Evolutionary conservation across 2,113 vertebrate genomes (phyloP), one percentile per base, ranked within the genome.

Genomic region (Coptodon rendalli): DNA sequence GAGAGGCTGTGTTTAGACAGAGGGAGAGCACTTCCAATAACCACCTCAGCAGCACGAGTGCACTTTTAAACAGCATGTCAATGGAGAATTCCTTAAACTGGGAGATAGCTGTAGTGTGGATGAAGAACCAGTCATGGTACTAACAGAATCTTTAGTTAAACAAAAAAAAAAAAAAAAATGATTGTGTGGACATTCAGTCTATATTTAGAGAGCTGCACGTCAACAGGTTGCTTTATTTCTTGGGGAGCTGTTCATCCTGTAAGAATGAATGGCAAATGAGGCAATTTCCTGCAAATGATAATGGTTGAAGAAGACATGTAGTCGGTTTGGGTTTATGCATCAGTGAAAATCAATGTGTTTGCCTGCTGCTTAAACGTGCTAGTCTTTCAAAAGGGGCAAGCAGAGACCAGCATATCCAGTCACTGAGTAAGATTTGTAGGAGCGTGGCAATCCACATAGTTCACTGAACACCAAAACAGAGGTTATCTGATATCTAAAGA

Each of bases 1-100:
- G 81, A 27, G 86, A 80, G 45, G 53, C 36, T 11, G 80, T 95
- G 93, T 94, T 93, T 94, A 91, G 83, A 94, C 83, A 89, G 53
- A 3, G 6, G 19, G 52, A 34, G 83, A 84, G 78, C 80, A 54
- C 87, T 87, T 91, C 90, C 80, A 86, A 86, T 90, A 83, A 80
- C 34, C 88, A 82, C 76, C 73, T 91, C 81, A 61, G 50, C 83
- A 80, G 83, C 86, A 81, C 9, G 3, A 89, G 80, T 79, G 36
- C 87, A 83, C 50, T 57, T 91, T 86, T 82, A 94, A 94, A 93
- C 93, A 91, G 57, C 10, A 5, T 9, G 86, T 86, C 92, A 54
- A 14, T 4, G 59, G 59, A 5, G 83, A 83, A 86, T 86, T 80
- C 85, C 79, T 86, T 19, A 81, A 84, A 59, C 48, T 61, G 66